These are phyloP conservation scores for Brevimyrus niger DNA, from an alignment of 2,113 vertebrate species.

Conservation along the genomic window DNA sequence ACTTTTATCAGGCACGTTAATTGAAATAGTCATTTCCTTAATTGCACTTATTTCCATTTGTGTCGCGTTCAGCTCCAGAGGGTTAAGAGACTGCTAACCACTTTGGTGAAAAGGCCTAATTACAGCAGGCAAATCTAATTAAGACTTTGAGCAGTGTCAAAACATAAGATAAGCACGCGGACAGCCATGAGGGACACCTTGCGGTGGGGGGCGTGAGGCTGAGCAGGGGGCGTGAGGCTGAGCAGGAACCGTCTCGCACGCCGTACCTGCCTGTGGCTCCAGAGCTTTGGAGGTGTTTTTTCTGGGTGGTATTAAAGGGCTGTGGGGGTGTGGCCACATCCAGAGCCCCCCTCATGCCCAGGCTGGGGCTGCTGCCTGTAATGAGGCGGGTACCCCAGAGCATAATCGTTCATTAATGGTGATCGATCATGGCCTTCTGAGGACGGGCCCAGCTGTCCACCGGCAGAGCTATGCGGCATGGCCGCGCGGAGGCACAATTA, in stretches of 20 bases:
- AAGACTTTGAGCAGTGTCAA: conserved; percentile 25
- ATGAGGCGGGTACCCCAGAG: neutral
- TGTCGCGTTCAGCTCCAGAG: conserved; percentile 28
- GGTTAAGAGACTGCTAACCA: conserved; percentile 30
- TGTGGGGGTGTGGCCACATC: neutral
- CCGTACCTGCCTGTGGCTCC: neutral
- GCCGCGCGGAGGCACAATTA: conserved; percentile 15
- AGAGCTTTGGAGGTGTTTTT: neutral
- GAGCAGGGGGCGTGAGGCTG: neutral
- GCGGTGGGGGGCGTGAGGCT: neutral
- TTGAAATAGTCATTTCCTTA: conserved; percentile 32
- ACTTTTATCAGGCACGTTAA: conserved; percentile 31
- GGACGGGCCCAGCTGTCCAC: neutral
- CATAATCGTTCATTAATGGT: conserved; percentile 26
- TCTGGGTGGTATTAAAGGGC: neutral
- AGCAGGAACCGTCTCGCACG: neutral
- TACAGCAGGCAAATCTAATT: conserved; percentile 35
- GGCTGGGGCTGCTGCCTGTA: neutral
- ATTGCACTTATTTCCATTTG: conserved; percentile 31
- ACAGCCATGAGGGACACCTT: neutral
- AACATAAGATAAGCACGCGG: neutral
- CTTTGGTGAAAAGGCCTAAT: conserved; percentile 27
- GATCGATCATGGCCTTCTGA: conserved; percentile 9
- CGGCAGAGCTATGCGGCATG: neutral
- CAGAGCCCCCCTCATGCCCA: neutral